Evolutionary conservation across 2,888 invertebrate genomes (phyloP).

Genomic region (Lagria hirta): DNA sequence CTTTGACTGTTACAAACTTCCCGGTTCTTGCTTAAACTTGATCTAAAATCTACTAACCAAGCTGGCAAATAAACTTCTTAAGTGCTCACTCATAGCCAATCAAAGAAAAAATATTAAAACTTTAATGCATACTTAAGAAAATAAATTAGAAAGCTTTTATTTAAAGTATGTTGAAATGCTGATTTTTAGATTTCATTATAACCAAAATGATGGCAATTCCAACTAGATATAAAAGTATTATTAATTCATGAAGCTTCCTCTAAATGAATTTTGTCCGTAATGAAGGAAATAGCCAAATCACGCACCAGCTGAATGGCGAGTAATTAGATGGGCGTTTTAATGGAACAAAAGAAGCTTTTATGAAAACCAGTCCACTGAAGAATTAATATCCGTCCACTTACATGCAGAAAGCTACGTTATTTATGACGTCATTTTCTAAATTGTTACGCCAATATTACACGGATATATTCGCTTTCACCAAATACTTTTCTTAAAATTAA

Average conservation of each 20-base stretch:
- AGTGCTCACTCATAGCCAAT: no score
- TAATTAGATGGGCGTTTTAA: constrained; percentile 27
- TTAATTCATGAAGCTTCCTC: constrained; percentile 33
- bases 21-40: no score
- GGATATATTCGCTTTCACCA: no score
- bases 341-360: constrained; percentile 20
- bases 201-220: constrained; percentile 28
- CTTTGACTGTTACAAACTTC: no score
- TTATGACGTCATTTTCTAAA: constrained; percentile 20
- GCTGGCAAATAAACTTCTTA: no score
- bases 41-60: no score
- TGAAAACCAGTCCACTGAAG: constrained; percentile 9
- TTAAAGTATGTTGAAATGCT: no score
- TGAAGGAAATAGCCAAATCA: constrained; percentile 29
- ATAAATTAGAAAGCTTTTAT: no score
- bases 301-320: constrained; percentile 26
- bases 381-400: constrained; percentile 18
- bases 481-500: no score
- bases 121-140: no score
- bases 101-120: no score
- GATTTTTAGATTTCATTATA: constrained; percentile 13
- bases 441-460: no score
- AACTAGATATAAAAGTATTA: constrained; percentile 31
- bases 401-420: constrained; percentile 16
- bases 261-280: constrained; percentile 31